Evolutionary conservation across 1,140 invertebrate genomes (phyloP), one percentile per base, ranked within the genome.

Genomic region (Zaprionus ornatus): DNA sequence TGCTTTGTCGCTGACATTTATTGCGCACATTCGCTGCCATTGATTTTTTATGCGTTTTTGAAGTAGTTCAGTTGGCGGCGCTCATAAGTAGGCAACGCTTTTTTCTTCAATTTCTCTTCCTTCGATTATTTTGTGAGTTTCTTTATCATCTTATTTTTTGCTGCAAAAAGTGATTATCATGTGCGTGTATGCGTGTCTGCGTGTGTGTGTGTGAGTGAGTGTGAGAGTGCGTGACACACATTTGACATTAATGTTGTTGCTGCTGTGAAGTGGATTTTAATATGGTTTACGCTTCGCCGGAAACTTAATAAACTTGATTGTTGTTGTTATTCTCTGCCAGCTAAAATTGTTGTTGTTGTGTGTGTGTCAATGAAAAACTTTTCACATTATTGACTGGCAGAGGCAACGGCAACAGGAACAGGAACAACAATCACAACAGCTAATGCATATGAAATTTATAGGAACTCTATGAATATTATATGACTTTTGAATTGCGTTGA

Each of bases 41-140:
- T 88, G 85, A 90, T 90, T 88, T 90, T 88, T 85, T 85, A 90
- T 90, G 81, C 81, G 65, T 79, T 85, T 88, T 88, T 90, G 75
- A 84, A 84, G 82, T 81, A 83, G 81, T 84, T 84, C 77, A 72
- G 69, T 80, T 72, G 60, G 54, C 55, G 54, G 48, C 77, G 55
- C 79, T 25, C 67, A 84, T 79, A 86, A 86, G 79, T 86, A 76
- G 55, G 63, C 77, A 64, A 80, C 80, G 60, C 37, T 77, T 76
- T 71, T 88, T 86, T 77, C 37, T 74, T 74, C 68, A 77, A 69
- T 87, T 71, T 77, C 35, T 52, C 52, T 54, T 57, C 29, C 72
- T 76, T 76, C 56, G 68, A 62, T 72, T 67, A n/a, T 35, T 71
- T 77, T 77, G 54, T 57, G 48, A 64, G 64, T 79, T 72, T 71